Evolutionary conservation across 2,888 invertebrate species (phyloP), one percentile per base, ranked within the genome.

Genomic region (Rhagium mordax): DNA sequence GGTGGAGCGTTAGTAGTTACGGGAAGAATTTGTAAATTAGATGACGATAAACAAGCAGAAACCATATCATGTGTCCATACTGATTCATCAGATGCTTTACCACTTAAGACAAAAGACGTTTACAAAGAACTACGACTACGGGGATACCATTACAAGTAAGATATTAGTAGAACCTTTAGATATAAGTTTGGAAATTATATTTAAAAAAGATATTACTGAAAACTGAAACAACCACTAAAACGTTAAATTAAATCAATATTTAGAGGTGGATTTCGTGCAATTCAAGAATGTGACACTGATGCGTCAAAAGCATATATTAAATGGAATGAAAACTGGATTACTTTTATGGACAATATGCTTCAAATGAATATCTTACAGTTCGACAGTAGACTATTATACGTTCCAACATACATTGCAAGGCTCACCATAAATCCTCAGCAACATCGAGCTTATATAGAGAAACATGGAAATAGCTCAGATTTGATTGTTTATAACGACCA

Each of bases 291-390:
- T 67, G 76, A 83, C 57, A 49, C 66, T 13, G 72, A 57, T 13
- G 79, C 70, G 7, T 64, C 74, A 41, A 49, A 55, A 21, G 84
- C 75, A 3, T 61, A 72, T 49, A 77, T 84, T 6, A 61, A 55
- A 47, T 84, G 83, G 83, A 70, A 75, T 3, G 67, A 76, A 3
- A 95, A 96, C 88, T 97, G 96, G 96, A 93, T 96, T 13, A 91
- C 95, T 0, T 96, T 95, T 87, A 92, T 97, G 90, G 97, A 97
- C 87, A 94, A 94, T 62, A 93, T 97, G 92, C 89, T 97, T 13
- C 97, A 97, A 87, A 91, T 94, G 81, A 82, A 82, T 8, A 93
- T 96, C 66, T 84, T 95, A 15, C 91, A 92, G 10, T 89, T 91
- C 48, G 92, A 93, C 78, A 91, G 92, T 0, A 89, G 94, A 3